These are phyloP conservation scores for Peucedramus taeniatus DNA, from an alignment of 2,113 vertebrate genomes.

Conservation along the genomic window DNA sequence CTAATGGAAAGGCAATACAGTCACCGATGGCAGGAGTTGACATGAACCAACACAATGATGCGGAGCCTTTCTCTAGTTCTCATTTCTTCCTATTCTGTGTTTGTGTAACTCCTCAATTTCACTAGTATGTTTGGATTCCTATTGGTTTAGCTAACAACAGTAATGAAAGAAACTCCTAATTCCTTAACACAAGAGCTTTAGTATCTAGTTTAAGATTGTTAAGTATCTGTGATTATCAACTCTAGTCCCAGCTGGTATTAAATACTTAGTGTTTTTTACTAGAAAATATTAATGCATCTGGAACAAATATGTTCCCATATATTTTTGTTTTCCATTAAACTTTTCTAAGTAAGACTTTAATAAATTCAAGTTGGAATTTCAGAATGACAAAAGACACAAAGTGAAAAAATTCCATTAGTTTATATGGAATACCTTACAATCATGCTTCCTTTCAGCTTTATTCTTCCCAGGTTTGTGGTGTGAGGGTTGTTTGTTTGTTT, in stretches of 20 bases:
- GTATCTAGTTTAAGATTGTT: not conserved
- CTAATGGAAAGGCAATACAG: not conserved
- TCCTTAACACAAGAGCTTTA: not conserved
- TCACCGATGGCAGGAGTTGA: not conserved
- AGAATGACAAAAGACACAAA: not conserved
- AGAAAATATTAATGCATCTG: not conserved
- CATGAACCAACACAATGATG: not conserved
- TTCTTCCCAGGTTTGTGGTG: not conserved
- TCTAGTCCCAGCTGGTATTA: not conserved
- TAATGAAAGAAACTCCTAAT: not conserved
- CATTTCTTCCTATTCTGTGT: not conserved
- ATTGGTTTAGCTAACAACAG: not conserved
- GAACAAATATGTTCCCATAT: not conserved
- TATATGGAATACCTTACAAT: not conserved
- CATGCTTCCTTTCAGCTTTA: not conserved
- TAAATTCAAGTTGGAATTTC: not conserved
- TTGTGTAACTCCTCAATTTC: not conserved
- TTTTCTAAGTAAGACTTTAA: not conserved
- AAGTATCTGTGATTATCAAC: not conserved
- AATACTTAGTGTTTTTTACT: not conserved
- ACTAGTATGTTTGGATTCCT: not conserved
- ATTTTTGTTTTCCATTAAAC: not conserved
- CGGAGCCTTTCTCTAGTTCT: not conserved
- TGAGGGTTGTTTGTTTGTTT: not conserved
- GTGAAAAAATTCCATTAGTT: not conserved